Evolutionary conservation across 2,113 vertebrate genomes (phyloP).

Genomic region (Oreochromis spilurus): DNA sequence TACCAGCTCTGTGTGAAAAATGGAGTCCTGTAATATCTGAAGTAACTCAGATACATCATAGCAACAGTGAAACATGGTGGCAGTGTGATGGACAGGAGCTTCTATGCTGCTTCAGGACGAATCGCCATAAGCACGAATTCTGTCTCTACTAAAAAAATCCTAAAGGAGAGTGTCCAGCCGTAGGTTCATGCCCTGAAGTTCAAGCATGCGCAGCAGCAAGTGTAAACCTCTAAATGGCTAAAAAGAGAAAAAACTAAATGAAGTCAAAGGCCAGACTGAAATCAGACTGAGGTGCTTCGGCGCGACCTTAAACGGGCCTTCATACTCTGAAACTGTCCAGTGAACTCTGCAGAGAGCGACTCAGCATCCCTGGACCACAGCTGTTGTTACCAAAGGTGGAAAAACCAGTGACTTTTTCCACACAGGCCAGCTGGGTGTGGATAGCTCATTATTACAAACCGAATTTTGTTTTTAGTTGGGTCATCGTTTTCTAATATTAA

Average conservation of each 20-base stretch:
- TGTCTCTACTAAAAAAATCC: background rate
- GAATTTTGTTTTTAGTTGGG: background rate
- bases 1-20: background rate
- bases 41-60: background rate
- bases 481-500: background rate
- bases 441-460: background rate
- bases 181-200: background rate
- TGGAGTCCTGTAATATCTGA: background rate
- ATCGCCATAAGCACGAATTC: background rate
- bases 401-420: background rate
- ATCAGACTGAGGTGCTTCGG: background rate
- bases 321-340: background rate
- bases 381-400: background rate
- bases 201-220: background rate
- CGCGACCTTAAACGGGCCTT: background rate
- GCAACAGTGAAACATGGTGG: background rate
- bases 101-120: background rate
- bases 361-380: background rate
- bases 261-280: background rate
- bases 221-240: background rate
- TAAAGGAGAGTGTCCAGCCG: background rate
- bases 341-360: no score
- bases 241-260: background rate
- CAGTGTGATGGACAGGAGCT: background rate
- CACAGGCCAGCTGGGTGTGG: background rate